Evolutionary conservation across 2,888 invertebrate genomes (phyloP).

Genomic region (Leptopilina myrica): DNA sequence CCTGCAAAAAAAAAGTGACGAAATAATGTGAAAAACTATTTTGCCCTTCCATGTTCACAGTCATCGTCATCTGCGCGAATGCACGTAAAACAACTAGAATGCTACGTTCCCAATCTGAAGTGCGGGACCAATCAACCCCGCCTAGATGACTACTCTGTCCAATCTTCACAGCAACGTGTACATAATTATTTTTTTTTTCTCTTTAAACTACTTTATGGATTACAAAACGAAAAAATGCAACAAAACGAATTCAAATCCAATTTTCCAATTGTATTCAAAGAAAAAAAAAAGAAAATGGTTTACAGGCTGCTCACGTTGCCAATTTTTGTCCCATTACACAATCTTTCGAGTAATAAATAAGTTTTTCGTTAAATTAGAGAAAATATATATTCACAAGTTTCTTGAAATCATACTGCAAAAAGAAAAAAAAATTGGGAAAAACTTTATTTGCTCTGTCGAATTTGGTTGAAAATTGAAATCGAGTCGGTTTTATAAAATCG

Average conservation of each 20-base stretch:
- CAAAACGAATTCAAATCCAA: background rate
- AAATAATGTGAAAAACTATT: slow-evolving; percentile 58
- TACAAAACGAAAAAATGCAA: background rate
- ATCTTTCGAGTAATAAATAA: background rate
- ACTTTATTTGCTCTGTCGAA: too few relatives aligned
- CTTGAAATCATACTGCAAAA: too few relatives aligned
- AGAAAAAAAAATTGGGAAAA: too few relatives aligned
- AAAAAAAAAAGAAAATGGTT: background rate
- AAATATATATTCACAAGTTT: too few relatives aligned
- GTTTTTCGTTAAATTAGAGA: too few relatives aligned
- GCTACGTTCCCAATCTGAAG: slow-evolving; percentile 74
- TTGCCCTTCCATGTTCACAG: slow-evolving; percentile 76
- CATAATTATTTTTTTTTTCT: slow-evolving; percentile 50
- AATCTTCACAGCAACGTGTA: slow-evolving; percentile 75
- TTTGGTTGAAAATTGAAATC: too few relatives aligned
- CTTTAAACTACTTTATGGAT: slow-evolving; percentile 43
- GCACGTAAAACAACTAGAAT: slow-evolving; percentile 74
- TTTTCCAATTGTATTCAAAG: background rate
- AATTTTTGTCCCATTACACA: slow-evolving; percentile 9
- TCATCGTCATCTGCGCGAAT: slow-evolving; percentile 76
- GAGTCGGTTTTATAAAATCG: too few relatives aligned
- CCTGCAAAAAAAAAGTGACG: slow-evolving; percentile 14
- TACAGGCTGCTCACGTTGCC: slow-evolving; percentile 37
- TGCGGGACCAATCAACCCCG: slow-evolving; percentile 73
- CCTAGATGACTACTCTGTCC: slow-evolving; percentile 75